phyloP scores from a whole-genome alignment of 2,888 invertebrate genomes.

The Cryptophagus acutangulus region DNA sequence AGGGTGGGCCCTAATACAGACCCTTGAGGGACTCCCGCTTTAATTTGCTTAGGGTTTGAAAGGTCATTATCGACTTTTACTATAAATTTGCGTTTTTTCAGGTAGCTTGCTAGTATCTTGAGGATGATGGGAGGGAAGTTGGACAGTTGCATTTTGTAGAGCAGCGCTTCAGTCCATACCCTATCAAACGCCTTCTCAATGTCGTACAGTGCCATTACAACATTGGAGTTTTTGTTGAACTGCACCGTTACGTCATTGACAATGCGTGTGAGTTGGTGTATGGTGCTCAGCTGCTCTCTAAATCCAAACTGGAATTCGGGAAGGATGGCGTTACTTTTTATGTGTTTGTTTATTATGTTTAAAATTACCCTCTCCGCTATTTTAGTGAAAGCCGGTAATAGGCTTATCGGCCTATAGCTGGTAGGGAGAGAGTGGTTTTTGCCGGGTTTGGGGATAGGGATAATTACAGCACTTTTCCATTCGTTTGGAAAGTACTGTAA shows the following conservation, averaged over 20 bases:
- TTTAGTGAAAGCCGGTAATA: constrained; percentile 4
- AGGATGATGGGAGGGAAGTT: neutral
- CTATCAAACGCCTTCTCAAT: constrained; percentile 3
- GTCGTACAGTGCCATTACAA: neutral
- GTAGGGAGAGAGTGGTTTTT: neutral
- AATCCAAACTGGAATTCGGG: neutral
- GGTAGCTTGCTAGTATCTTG: neutral
- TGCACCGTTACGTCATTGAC: neutral
- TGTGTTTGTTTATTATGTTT: constrained; percentile 1
- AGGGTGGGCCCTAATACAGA: neutral
- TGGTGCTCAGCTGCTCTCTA: neutral
- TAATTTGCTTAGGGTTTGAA: neutral
- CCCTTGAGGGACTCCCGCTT: neutral
- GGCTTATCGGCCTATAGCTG: constrained; percentile 6
- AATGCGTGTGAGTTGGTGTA: neutral
- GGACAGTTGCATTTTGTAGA: neutral
- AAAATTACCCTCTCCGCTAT: constrained; percentile 9
- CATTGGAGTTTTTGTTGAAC: neutral
- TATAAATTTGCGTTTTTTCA: neutral
- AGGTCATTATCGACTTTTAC: constrained; percentile 1
- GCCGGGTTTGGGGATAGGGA: neutral
- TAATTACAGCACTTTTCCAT: constrained; percentile 7
- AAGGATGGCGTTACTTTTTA: neutral
- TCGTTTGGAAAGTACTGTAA: constrained; percentile 1
- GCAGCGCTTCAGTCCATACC: constrained; percentile 1